Conservation (phyloP, 2,888 invertebrate species). For the Drosophila silvestris region DNA sequence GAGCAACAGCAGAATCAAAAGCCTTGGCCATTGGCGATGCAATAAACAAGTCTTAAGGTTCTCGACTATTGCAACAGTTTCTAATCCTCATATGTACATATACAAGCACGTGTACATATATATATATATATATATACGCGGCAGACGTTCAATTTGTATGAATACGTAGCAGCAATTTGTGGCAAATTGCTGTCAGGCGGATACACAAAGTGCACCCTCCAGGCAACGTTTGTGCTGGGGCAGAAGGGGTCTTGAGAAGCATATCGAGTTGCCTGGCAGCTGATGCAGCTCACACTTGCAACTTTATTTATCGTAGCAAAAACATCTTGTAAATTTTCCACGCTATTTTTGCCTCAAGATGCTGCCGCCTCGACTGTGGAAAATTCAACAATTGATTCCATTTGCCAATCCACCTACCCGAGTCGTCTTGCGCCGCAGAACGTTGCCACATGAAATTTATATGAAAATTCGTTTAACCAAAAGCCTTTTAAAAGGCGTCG, state of each 20-base stretch:
- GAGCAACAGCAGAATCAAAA: slow-evolving; percentile 19
- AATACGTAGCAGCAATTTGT: slow-evolving; percentile 77
- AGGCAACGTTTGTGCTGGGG: not conserved
- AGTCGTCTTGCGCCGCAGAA: slow-evolving; percentile 12
- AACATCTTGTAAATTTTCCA: slow-evolving; percentile 81
- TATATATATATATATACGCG: not conserved
- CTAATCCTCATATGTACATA: slow-evolving; percentile 20
- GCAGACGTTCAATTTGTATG: slow-evolving; percentile 65
- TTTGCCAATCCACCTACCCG: slow-evolving; percentile 62
- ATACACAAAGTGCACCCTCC: slow-evolving; percentile 46
- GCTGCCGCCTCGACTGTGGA: slow-evolving; percentile 36
- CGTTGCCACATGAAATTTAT: slow-evolving; percentile 62
- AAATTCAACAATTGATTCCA: slow-evolving; percentile 80
- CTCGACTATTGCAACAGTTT: slow-evolving; percentile 65
- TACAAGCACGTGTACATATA: not conserved
- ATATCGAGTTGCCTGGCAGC: slow-evolving; percentile 49
- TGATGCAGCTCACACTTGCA: slow-evolving; percentile 76
- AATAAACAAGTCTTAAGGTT: slow-evolving; percentile 77
- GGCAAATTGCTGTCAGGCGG: slow-evolving; percentile 71
- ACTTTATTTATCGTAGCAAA: slow-evolving; percentile 80
- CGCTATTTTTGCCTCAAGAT: slow-evolving; percentile 68
- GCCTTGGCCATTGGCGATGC: slow-evolving; percentile 41
- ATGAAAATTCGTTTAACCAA: slow-evolving; percentile 80
- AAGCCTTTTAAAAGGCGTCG: slow-evolving; percentile 58
- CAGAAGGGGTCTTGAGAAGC: not conserved